phyloP scores from a whole-genome alignment of 2,888 invertebrate species.

The Liopterus haemorrhoidalis region DNA sequence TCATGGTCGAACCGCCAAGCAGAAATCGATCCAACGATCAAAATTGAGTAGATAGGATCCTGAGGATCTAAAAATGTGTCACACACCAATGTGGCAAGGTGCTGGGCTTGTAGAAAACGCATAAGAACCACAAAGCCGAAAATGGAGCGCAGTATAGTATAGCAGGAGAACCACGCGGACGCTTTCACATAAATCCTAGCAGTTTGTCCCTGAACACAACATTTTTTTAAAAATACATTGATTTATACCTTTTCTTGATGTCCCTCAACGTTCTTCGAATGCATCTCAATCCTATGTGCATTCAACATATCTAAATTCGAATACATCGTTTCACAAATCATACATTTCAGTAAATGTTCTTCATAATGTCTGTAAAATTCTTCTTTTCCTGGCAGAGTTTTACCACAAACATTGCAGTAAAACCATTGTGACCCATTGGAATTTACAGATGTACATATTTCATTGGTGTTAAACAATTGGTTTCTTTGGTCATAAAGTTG shows the following conservation, averaged over 20 bases:
- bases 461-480: too few relatives aligned
- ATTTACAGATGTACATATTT: conserved; percentile 3
- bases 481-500: too few relatives aligned
- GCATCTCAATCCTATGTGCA: conserved; percentile 40
- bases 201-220: conserved; percentile 6
- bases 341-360: conserved; percentile 44
- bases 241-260: neutral
- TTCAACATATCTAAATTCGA: conserved; percentile 46
- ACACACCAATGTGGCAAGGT: too few relatives aligned
- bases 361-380: conserved; percentile 44
- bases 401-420: conserved; percentile 45
- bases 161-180: too few relatives aligned
- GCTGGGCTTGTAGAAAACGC: too few relatives aligned
- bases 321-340: conserved; percentile 46
- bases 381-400: conserved; percentile 39
- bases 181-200: too few relatives aligned
- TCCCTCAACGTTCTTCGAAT: conserved; percentile 26
- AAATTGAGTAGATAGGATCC: too few relatives aligned
- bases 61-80: too few relatives aligned
- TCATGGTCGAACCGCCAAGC: too few relatives aligned
- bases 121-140: too few relatives aligned
- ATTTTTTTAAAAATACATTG: neutral
- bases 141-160: too few relatives aligned
- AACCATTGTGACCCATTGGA: conserved; percentile 29
- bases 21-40: too few relatives aligned